Conservation (phyloP, 2,888 invertebrate species). For the Fissipunctia ypsillon region DNA sequence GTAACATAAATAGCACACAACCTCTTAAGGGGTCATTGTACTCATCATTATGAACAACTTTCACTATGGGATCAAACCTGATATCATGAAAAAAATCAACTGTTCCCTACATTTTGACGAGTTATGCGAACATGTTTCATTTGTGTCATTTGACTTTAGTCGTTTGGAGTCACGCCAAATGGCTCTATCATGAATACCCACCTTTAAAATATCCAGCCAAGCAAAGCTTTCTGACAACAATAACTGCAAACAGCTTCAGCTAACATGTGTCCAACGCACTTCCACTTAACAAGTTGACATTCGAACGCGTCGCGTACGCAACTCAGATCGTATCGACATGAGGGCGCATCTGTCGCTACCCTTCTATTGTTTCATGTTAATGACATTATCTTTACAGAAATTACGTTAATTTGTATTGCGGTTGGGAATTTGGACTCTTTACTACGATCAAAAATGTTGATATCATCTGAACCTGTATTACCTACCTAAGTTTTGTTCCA, state of each 20-base stretch:
- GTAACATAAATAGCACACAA: too few relatives aligned
- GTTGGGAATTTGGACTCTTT: slow-evolving; percentile 35
- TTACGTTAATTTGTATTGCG: slow-evolving; percentile 44
- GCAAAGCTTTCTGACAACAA: not conserved
- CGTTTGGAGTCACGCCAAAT: too few relatives aligned
- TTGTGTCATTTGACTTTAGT: too few relatives aligned
- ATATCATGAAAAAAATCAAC: too few relatives aligned
- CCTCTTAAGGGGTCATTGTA: too few relatives aligned
- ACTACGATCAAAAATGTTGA: not conserved
- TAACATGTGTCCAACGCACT: slow-evolving; percentile 21
- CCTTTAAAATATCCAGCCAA: not conserved
- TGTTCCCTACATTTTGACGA: too few relatives aligned
- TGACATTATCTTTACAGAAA: slow-evolving; percentile 60
- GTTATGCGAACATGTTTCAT: too few relatives aligned
- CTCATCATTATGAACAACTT: too few relatives aligned
- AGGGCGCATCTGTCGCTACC: slow-evolving; percentile 79
- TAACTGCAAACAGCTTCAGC: not conserved
- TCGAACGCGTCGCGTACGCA: slow-evolving; percentile 71
- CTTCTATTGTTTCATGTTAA: slow-evolving; percentile 60
- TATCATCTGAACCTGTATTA: not conserved
- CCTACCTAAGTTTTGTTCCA: not conserved
- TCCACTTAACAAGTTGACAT: slow-evolving; percentile 73
- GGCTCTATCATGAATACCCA: too few relatives aligned
- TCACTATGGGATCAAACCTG: too few relatives aligned
- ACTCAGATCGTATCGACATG: slow-evolving; percentile 64